These are phyloP conservation scores for Protonibea diacanthus DNA, from an alignment of 2,797 vertebrate genomes.

Conservation along the genomic window DNA sequence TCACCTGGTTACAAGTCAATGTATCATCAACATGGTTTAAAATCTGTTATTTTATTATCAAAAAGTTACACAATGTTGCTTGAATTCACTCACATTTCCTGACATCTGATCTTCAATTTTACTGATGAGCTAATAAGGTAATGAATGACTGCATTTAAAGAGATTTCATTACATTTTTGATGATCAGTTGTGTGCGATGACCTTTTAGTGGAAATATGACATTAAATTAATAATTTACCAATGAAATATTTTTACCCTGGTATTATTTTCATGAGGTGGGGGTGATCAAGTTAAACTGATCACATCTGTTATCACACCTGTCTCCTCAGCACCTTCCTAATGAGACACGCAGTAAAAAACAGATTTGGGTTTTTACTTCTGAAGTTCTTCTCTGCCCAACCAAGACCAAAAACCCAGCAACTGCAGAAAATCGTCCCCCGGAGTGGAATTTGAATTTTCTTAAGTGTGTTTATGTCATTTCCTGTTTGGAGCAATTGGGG, in stretches of 20 bases:
- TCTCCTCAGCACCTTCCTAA: background rate
- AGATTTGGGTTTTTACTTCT: conserved; percentile 12
- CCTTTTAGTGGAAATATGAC: background rate
- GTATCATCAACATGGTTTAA: no score
- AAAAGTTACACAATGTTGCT: no score
- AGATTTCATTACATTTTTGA: background rate
- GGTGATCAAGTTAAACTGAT: background rate
- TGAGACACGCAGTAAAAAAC: background rate
- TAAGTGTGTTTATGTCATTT: conserved; percentile 44
- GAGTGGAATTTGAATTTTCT: conserved; percentile 17
- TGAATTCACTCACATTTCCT: background rate
- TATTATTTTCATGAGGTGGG: background rate
- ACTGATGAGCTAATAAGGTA: background rate
- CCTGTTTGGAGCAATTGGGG: conserved; percentile 67
- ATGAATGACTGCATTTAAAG: background rate
- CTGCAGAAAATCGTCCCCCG: background rate
- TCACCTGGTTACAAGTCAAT: no score
- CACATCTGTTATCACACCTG: conserved; percentile 4
- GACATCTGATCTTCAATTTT: background rate
- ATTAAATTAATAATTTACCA: conserved; percentile 8
- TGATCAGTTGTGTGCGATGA: background rate
- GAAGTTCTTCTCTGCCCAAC: background rate
- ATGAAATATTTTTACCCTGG: background rate
- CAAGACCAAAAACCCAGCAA: background rate
- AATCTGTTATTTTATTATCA: no score